Conservation (phyloP, 2,797 vertebrate genomes). For the Rhabdophis nuchalis region DNA sequence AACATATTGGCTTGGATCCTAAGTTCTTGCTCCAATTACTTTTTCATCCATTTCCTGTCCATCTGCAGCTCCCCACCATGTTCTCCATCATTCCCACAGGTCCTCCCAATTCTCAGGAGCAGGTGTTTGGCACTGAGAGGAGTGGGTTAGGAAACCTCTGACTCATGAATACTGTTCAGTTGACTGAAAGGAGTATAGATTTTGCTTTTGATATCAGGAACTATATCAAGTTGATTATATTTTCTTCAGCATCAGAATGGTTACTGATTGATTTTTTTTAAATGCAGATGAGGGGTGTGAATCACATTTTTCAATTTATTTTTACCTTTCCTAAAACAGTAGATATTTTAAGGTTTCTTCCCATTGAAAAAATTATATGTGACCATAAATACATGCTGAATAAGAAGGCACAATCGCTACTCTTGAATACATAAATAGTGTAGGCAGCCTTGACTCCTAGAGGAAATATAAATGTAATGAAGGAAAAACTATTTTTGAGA, state of each 20-base stretch:
- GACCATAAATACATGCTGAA: not conserved
- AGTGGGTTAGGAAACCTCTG: not conserved
- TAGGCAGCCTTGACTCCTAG: not conserved
- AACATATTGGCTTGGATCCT: not conserved
- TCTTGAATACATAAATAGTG: not conserved
- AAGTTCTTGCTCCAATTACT: not conserved
- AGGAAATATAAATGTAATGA: not conserved
- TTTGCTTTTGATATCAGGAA: not conserved
- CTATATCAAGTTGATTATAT: slow-evolving; percentile 8
- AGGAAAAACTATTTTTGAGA: not conserved
- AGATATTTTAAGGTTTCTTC: not conserved
- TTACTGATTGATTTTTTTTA: slow-evolving; percentile 44
- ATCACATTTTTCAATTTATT: slow-evolving; percentile 30
- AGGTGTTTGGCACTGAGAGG: not conserved
- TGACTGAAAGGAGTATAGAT: not conserved
- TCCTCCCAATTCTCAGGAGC: not conserved
- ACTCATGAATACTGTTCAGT: not conserved
- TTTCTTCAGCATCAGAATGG: slow-evolving; percentile 37
- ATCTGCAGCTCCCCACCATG: not conserved
- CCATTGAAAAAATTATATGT: not conserved
- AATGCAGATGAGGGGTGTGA: slow-evolving; percentile 45
- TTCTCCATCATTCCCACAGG: not conserved
- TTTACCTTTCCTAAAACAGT: not conserved
- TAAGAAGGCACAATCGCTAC: not conserved
- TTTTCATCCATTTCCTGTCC: not conserved